Evolutionary conservation across 92 coral and sea anemone genomes (phyloP).

Genomic region (Epizoanthus ramosus): DNA sequence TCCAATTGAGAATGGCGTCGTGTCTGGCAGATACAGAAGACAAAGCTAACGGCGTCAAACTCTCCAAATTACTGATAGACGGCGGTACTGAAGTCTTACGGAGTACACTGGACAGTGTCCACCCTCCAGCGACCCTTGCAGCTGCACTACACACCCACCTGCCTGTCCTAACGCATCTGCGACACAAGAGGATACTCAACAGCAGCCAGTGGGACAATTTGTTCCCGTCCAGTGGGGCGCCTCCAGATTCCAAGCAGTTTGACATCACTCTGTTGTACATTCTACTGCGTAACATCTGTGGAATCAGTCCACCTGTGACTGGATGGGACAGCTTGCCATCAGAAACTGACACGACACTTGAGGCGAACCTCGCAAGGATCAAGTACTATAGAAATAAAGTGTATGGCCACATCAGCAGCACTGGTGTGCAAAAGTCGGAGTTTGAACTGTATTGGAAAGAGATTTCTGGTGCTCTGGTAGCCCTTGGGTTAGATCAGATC

Average conservation of each 20-base stretch:
- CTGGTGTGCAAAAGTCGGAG: slow-evolving; percentile 26
- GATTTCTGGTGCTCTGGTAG: slow-evolving; percentile 45
- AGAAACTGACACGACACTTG: slow-evolving; percentile 52
- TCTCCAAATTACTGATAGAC: slow-evolving; percentile 50
- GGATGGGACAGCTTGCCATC: slow-evolving; percentile 59
- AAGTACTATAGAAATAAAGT: slow-evolving; percentile 61
- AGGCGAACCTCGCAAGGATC: slow-evolving; percentile 68
- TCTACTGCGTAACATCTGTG: slow-evolving; percentile 62
- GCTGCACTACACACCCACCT: slow-evolving; percentile 16
- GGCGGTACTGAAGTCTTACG: slow-evolving; percentile 57
- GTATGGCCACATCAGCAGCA: slow-evolving; percentile 52
- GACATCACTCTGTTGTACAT: slow-evolving; percentile 64
- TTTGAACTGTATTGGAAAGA: slow-evolving; percentile 60
- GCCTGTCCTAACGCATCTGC: slow-evolving; percentile 32
- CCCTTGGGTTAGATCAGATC: slow-evolving; percentile 55
- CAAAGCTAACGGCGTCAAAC: slow-evolving; percentile 43
- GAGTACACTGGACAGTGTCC: slow-evolving; percentile 36
- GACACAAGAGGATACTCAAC: slow-evolving; percentile 41
- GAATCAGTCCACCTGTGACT: slow-evolving; percentile 50
- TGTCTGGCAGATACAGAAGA: slow-evolving; percentile 47
- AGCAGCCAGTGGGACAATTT: slow-evolving; percentile 63
- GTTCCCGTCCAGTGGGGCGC: slow-evolving; percentile 54
- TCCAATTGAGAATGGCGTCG: slow-evolving; percentile 35
- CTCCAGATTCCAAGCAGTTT: slow-evolving; percentile 53
- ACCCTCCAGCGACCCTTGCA: slow-evolving; percentile 43